These are phyloP conservation scores for Protobothrops mucrosquamatus DNA, from an alignment of 2,113 vertebrate genomes.

Conservation along the genomic window DNA sequence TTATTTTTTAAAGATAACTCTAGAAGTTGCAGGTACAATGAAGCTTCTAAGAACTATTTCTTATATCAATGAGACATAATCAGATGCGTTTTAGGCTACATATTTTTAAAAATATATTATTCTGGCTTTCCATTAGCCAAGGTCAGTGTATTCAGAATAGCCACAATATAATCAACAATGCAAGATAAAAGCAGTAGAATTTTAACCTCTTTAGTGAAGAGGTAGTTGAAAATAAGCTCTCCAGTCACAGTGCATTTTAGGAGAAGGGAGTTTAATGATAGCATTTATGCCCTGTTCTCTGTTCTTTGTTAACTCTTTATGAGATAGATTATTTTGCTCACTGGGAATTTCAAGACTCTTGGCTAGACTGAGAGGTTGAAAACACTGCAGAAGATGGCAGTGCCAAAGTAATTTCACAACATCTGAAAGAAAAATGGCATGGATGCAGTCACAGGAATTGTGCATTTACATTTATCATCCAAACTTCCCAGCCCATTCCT, in stretches of 20 bases:
- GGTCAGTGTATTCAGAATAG: neutral
- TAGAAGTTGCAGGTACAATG: neutral
- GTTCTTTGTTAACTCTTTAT: neutral
- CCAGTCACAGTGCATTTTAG: neutral
- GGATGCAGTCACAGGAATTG: neutral
- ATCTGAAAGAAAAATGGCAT: neutral
- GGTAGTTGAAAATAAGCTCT: neutral
- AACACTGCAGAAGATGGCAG: neutral
- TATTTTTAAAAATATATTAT: neutral
- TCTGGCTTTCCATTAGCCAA: neutral
- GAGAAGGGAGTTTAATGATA: neutral
- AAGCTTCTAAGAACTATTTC: neutral
- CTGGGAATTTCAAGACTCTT: neutral
- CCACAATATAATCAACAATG: neutral
- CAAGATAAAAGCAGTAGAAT: neutral
- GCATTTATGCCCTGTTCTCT: neutral
- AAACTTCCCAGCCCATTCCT: neutral
- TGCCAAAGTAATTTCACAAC: neutral
- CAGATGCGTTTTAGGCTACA: neutral
- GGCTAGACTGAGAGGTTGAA: neutral
- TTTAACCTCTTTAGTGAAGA: neutral
- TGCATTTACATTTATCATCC: neutral
- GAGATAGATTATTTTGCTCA: neutral
- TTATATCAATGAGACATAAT: neutral
- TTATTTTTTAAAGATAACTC: neutral